Conservation (phyloP, 2,888 invertebrate species). For the Drepana falcataria region DNA sequence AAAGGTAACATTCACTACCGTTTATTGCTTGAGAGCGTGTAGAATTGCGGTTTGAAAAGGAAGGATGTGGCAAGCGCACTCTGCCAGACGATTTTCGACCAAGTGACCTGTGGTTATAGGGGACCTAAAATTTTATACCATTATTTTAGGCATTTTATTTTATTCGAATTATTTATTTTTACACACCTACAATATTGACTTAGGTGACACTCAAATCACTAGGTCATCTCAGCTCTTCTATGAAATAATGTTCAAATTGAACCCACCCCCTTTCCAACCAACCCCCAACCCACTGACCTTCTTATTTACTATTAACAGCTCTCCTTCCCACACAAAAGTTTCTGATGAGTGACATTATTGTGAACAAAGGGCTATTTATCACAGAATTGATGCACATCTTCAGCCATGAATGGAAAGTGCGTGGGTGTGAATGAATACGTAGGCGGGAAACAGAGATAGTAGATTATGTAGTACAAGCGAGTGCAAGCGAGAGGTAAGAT, state of each 20-base stretch:
- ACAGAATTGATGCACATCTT: constrained; percentile 30
- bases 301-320: too few relatives aligned
- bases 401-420: constrained; percentile 48
- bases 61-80: neutral
- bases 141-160: too few relatives aligned
- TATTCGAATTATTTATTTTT: too few relatives aligned
- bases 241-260: too few relatives aligned
- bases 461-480: neutral
- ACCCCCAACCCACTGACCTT: too few relatives aligned
- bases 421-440: constrained; percentile 60
- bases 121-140: too few relatives aligned
- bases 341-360: neutral
- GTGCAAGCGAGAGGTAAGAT: neutral
- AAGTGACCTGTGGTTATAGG: neutral
- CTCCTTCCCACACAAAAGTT: too few relatives aligned
- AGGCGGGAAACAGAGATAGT: constrained; percentile 36
- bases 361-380: constrained; percentile 25
- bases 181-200: too few relatives aligned
- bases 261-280: too few relatives aligned
- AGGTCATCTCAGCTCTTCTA: too few relatives aligned
- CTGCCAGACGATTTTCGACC: constrained; percentile 4
- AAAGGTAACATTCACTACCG: neutral
- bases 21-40: neutral
- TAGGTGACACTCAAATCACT: too few relatives aligned
- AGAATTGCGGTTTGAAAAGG: neutral